These are phyloP conservation scores for Pristiophorus japonicus DNA, from an alignment of 2,113 vertebrate genomes.

Conservation along the genomic window DNA sequence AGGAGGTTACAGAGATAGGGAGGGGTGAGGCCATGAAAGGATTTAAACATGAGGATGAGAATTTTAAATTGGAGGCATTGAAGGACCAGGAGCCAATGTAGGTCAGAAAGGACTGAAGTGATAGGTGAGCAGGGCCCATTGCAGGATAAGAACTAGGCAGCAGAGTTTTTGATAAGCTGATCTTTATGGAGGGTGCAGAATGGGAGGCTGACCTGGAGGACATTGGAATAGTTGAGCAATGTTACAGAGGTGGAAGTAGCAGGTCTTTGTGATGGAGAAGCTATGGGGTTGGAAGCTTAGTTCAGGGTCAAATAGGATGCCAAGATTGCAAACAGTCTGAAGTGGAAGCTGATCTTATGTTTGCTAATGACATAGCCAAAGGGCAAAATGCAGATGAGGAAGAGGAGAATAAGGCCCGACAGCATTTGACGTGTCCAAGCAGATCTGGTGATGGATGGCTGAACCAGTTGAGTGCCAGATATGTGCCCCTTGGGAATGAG, in stretches of 20 bases:
- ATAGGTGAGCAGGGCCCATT: background rate
- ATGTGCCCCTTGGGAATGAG: background rate
- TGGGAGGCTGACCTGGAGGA: background rate
- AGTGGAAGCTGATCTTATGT: background rate
- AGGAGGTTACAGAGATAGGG: background rate
- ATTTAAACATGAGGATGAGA: background rate
- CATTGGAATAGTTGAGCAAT: background rate
- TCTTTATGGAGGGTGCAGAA: background rate
- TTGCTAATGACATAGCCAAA: background rate
- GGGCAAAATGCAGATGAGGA: background rate
- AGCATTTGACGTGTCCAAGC: background rate
- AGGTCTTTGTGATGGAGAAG: background rate
- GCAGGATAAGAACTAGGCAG: background rate
- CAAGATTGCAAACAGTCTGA: background rate
- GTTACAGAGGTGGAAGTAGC: background rate
- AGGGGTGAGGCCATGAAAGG: background rate
- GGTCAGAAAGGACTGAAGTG: background rate
- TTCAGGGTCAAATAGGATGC: background rate
- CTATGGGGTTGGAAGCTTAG: background rate
- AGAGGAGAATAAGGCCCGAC: background rate
- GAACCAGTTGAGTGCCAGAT: background rate
- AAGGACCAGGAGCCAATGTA: background rate
- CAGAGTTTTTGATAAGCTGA: background rate
- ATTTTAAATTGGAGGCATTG: background rate
- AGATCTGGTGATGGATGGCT: background rate